Percentiles rank a stretch among this genome's conserved stretches.
These are phyloP conservation scores for Mohoua ochrocephala DNA, from an alignment of 2,113 vertebrate genomes.

Conservation along the genomic window DNA sequence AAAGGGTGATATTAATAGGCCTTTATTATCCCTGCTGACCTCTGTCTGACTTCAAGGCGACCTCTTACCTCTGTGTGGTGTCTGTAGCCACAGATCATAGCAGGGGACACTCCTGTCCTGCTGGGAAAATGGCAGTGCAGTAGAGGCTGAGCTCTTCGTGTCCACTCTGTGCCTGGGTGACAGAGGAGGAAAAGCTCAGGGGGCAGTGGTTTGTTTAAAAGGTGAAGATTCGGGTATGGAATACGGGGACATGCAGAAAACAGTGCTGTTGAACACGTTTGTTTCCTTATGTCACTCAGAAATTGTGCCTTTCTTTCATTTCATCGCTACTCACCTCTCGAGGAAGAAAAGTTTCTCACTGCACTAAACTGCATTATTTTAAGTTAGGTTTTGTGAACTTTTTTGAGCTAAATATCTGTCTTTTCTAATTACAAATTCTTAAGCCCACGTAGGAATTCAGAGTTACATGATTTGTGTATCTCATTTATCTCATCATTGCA, in stretches of 20 bases:
- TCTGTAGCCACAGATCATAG: not conserved
- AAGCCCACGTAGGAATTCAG: not conserved
- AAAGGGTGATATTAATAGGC: not conserved
- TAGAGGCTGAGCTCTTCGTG: accelerated
- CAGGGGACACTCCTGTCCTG: not conserved
- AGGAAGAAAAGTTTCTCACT: not conserved
- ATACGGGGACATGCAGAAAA: not conserved
- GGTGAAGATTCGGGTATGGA: not conserved
- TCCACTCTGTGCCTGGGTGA: not conserved
- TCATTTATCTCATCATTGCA: not conserved
- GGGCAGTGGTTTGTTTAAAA: not conserved
- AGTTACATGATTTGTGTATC: not conserved
- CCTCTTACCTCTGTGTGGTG: not conserved
- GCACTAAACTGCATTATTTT: not conserved
- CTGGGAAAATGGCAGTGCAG: not conserved
- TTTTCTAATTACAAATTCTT: not conserved
- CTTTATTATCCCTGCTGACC: not conserved
- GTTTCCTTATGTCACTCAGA: not conserved
- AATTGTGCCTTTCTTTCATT: not conserved
- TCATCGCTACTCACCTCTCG: not conserved
- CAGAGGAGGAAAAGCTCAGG: not conserved
- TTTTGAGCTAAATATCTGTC: not conserved
- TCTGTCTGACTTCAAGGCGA: not conserved
- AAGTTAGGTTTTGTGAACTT: not conserved
- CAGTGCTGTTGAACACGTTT: not conserved